Evolutionary conservation across 2,797 vertebrate genomes (phyloP), one percentile per base, ranked within the genome.

Genomic region (Hypotaenidia okinawae): DNA sequence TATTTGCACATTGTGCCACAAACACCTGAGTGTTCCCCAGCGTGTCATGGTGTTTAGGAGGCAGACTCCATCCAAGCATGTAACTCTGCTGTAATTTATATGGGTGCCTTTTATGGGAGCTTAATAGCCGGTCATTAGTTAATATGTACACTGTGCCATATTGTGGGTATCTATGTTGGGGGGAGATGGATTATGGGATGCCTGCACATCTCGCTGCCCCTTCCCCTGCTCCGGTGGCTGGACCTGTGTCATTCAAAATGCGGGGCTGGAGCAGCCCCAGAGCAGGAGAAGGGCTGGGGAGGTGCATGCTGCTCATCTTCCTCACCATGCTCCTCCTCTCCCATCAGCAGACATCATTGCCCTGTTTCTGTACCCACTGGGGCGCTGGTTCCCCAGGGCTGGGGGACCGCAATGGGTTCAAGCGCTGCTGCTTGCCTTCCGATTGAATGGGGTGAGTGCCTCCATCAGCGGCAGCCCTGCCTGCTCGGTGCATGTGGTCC

Each of bases 71-170:
- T 6, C 25, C 17, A 51, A 91, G 91, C 87, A 14, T 70, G 87
- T 72, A 81, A 84, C 91, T 51, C 14, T 39, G 51, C 87, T 84
- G 93, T 74, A 92, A 89, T 97, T 95, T 97, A 70, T 84, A 63
- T 13, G n/a, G 8, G 64, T 63, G 81, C 68, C 1, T 52, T 93
- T 69, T 62, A 54, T 79, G 90, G 35, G 70, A 54, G 33, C 76
- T 69, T 85, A 81, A 92, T 51, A n/a, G 67, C 12, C 8, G 27
- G 52, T 49, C 75, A 6, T 77, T 43, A 90, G 75, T 66, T 92
- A 22, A 55, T 75, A 43, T 49, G 57, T 49, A 52, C 9, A 2
- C 52, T 18, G 52, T 84, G 79, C 73, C 39, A 3, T 30, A 10
- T 9, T 35, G 69, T 32, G 18, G 4, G 4, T 16, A 27, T 23